Evolutionary conservation across 2,113 vertebrate species (phyloP).

Genomic region (Aplodontia rufa): DNA sequence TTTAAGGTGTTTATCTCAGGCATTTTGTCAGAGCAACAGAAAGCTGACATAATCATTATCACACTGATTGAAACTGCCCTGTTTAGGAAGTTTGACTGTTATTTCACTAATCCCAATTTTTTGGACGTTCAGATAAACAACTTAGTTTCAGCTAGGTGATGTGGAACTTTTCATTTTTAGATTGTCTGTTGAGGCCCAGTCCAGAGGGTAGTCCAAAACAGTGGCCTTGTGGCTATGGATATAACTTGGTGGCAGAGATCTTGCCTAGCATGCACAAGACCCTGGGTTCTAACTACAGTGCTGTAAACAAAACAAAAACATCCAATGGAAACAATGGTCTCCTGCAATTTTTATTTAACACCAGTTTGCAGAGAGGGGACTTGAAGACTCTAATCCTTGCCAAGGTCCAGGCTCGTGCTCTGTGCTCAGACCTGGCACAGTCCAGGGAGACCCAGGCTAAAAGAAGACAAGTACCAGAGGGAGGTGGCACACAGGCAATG

Average conservation of each 20-base stretch:
- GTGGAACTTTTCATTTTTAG: not conserved
- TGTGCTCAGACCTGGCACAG: not conserved
- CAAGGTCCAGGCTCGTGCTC: not conserved
- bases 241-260: not conserved
- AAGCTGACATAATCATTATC: no score
- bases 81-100: no score
- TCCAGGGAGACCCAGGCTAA: not conserved
- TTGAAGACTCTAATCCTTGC: fast-evolving
- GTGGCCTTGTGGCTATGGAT: not conserved
- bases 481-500: not conserved
- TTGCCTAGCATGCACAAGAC: not conserved
- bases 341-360: not conserved
- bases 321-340: not conserved
- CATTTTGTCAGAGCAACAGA: no score
- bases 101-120: not conserved
- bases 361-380: not conserved
- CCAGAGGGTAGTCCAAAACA: not conserved
- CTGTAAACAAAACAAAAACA: no score
- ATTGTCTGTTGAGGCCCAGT: not conserved
- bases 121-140: not conserved
- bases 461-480: not conserved
- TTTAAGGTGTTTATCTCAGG: no score
- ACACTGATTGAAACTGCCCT: not conserved
- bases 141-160: not conserved
- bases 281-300: not conserved